Conservation (phyloP, 2,113 vertebrate genomes). For the Cryptomyrus ogoouensis region DNA sequence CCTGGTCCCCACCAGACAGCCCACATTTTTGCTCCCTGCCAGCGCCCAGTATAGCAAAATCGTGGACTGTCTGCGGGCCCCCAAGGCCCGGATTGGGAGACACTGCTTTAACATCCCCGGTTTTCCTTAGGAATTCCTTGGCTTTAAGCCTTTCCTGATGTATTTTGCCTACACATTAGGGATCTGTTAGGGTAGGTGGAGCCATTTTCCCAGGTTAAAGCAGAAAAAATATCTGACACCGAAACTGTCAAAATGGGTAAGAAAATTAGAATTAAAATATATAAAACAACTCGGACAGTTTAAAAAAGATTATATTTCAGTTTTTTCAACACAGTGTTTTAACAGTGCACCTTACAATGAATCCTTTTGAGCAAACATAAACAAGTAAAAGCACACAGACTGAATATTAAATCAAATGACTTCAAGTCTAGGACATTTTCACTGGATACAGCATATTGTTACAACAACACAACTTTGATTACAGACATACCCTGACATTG, state of each 20-base stretch:
- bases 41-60: not conserved
- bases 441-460: not conserved
- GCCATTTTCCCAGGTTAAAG: not conserved
- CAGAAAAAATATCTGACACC: not conserved
- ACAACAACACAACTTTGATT: not conserved
- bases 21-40: not conserved
- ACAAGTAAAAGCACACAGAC: not conserved
- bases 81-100: not conserved
- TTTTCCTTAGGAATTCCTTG: not conserved
- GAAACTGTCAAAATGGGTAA: not conserved
- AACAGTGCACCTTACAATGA: not conserved
- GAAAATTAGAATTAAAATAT: not conserved
- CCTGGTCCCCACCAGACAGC: not conserved
- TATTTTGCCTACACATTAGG: not conserved
- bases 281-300: not conserved
- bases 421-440: not conserved
- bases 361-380: not conserved
- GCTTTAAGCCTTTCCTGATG: not conserved
- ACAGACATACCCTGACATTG: not conserved
- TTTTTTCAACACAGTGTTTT: not conserved
- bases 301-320: not conserved
- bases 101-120: not conserved
- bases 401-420: not conserved
- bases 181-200: not conserved
- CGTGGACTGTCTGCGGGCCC: not conserved